A percentile compares a stretch with the other conserved stretches of the same genome.
phyloP scores from a whole-genome alignment of 2,888 invertebrate species.

The Quadriops clusia region DNA sequence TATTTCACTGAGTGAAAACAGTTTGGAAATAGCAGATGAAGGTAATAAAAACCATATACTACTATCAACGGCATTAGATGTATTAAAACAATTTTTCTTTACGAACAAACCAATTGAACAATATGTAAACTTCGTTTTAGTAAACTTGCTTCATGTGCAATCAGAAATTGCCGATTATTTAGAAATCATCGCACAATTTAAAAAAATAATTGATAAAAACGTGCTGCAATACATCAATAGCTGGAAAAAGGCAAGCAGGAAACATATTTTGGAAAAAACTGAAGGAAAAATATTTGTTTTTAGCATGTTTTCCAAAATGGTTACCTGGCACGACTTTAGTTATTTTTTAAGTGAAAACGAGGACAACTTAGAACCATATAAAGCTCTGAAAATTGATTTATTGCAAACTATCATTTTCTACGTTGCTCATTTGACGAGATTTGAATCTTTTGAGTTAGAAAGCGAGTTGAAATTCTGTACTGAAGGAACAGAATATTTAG shows the following conservation, averaged over 20 bases:
- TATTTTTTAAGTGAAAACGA: not conserved
- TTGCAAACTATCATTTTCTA: constrained; percentile 7
- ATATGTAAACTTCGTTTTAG: constrained; percentile 37
- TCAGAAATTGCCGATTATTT: constrained; percentile 42
- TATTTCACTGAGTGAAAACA: not conserved
- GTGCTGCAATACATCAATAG: constrained; percentile 38
- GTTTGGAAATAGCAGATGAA: no score
- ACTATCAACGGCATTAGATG: no score
- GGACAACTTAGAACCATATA: not conserved
- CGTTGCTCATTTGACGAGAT: constrained; percentile 7
- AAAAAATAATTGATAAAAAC: constrained; percentile 32
- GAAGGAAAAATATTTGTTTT: constrained; percentile 22
- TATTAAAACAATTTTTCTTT: no score
- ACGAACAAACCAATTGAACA: no score
- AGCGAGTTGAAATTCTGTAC: no score
- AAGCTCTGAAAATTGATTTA: not conserved
- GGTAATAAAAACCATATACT: no score
- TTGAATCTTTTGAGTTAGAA: no score
- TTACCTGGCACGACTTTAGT: no score
- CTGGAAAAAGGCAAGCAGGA: constrained; percentile 33
- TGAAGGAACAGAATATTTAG: no score
- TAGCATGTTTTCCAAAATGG: no score
- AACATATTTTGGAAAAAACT: constrained; percentile 15
- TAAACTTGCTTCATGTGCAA: constrained; percentile 51
- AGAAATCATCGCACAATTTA: constrained; percentile 39